phyloP scores from a whole-genome alignment of 2,113 vertebrate genomes.

The Corythoichthys intestinalis region DNA sequence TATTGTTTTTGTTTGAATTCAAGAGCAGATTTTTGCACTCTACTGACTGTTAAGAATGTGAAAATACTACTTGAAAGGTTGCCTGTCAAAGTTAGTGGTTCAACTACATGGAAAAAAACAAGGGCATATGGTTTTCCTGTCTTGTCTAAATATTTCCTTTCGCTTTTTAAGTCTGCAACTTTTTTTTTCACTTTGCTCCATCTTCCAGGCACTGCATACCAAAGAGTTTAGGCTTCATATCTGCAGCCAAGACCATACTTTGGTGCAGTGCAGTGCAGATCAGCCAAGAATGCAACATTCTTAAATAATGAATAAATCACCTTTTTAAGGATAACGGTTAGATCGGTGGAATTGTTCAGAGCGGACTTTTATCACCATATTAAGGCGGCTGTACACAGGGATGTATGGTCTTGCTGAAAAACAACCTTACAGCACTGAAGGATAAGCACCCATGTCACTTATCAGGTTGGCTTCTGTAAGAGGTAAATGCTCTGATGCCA shows the following conservation, averaged over 20 bases:
- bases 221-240: slow-evolving; percentile 27
- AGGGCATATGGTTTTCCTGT: not conserved
- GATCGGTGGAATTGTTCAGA: slow-evolving; percentile 14
- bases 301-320: slow-evolving; percentile 39
- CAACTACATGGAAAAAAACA: too few species aligned
- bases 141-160: not conserved
- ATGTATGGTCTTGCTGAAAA: slow-evolving; percentile 41
- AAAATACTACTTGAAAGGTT: too few species aligned
- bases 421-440: slow-evolving; percentile 24
- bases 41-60: not conserved
- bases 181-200: not conserved
- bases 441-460: slow-evolving; percentile 31
- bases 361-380: slow-evolving; percentile 12
- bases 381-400: slow-evolving; percentile 9
- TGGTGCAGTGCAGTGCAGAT: slow-evolving; percentile 17
- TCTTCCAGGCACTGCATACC: slow-evolving; percentile 22
- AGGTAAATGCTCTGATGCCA: slow-evolving; percentile 19
- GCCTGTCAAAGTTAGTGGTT: not conserved
- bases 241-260: slow-evolving; percentile 26
- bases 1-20: not conserved
- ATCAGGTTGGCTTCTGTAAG: slow-evolving; percentile 19
- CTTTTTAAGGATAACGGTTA: slow-evolving; percentile 28
- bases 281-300: slow-evolving; percentile 16
- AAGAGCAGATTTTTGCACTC: not conserved
- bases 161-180: not conserved